Percentiles rank a stretch among this genome's conserved stretches.
These are phyloP conservation scores for Sycophila texana DNA, from an alignment of 2,888 invertebrate species.

Conservation along the genomic window DNA sequence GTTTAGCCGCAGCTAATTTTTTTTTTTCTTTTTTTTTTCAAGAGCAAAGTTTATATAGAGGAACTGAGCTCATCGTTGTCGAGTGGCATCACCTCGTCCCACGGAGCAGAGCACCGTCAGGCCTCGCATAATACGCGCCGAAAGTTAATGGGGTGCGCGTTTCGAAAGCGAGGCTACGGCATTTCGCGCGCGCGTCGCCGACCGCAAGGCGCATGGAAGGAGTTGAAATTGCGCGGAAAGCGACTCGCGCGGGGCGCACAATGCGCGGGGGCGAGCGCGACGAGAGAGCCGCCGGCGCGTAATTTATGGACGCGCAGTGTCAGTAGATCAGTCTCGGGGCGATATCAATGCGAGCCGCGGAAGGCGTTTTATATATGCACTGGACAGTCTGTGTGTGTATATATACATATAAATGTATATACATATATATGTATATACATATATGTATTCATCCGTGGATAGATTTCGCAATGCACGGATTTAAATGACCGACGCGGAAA, in stretches of 20 bases:
- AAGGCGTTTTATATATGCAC: slow-evolving; percentile 21
- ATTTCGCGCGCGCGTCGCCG: not conserved
- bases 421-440: not conserved
- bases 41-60: too few relatives aligned
- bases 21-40: too few relatives aligned
- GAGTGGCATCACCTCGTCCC: too few relatives aligned
- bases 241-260: not conserved
- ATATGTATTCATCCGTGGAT: slow-evolving; percentile 1
- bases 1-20: too few relatives aligned
- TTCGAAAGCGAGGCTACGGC: slow-evolving; percentile 14
- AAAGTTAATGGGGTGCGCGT: not conserved
- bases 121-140: too few relatives aligned
- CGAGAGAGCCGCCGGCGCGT: not conserved
- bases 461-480: slow-evolving; percentile 25
- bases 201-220: slow-evolving; percentile 27
- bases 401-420: not conserved
- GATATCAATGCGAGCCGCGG: slow-evolving; percentile 34
- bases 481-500: slow-evolving; percentile 1
- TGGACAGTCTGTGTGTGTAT: not conserved
- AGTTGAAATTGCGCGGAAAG: slow-evolving; percentile 39
- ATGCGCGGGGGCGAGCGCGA: slow-evolving; percentile 31
- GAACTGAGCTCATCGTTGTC: too few relatives aligned
- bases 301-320: slow-evolving; percentile 47
- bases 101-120: too few relatives aligned
- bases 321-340: slow-evolving; percentile 41